These are phyloP conservation scores for Drosophila novamexicana DNA, from an alignment of 1,140 invertebrate genomes.

Conservation along the genomic window DNA sequence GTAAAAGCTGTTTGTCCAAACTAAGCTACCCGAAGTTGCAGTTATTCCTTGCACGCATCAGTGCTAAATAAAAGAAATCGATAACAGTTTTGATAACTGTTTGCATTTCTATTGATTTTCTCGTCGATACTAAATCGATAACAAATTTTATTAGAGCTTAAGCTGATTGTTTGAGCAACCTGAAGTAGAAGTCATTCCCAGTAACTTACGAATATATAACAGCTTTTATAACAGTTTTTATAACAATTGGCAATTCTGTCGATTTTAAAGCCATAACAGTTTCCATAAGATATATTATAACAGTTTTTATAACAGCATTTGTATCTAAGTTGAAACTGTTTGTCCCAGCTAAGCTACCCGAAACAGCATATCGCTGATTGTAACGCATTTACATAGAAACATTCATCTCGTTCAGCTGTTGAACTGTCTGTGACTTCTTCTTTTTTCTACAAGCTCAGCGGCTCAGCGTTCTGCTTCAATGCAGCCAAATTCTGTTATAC, in stretches of 20 bases:
- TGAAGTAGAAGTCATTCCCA: no score
- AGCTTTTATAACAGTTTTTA: conserved; percentile 8
- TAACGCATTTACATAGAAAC: conserved; percentile 49
- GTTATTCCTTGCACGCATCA: no score
- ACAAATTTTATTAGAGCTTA: neutral
- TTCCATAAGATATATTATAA: conserved; percentile 2
- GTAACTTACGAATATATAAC: neutral
- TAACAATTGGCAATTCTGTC: neutral
- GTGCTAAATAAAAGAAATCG: no score
- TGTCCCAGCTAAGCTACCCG: neutral
- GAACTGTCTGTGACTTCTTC: conserved; percentile 15
- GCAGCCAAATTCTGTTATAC: conserved; percentile 75
- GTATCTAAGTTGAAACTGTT: conserved; percentile 3
- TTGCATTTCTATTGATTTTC: no score
- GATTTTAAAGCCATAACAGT: conserved; percentile 5
- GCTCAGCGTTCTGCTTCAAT: conserved; percentile 75
- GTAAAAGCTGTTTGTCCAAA: neutral
- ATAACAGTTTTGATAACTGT: no score
- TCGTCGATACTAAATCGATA: neutral
- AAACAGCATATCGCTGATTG: conserved; percentile 18
- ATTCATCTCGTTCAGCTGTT: conserved; percentile 26
- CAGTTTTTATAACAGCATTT: neutral
- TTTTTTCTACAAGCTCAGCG: conserved; percentile 67
- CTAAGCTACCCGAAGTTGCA: neutral
- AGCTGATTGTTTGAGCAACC: no score